A percentile compares a stretch with the other conserved stretches of the same genome.
phyloP scores from a whole-genome alignment of 2,113 vertebrate species.

The Erpornis zantholeuca region DNA sequence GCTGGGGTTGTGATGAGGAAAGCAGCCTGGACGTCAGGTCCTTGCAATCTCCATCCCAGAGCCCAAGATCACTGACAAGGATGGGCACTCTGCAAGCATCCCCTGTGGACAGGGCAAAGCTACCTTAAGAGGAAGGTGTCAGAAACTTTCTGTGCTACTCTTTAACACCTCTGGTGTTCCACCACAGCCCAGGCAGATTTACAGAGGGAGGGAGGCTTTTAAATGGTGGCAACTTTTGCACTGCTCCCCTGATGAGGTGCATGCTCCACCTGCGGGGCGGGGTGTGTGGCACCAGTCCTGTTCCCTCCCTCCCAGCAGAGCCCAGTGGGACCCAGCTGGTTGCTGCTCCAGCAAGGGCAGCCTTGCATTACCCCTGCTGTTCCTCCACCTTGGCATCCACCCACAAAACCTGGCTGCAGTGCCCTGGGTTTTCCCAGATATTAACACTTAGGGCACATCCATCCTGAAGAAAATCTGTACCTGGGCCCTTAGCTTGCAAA shows the following conservation, averaged over 20 bases:
- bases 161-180: background rate
- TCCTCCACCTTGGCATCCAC: background rate
- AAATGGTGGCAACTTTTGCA: background rate
- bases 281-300: background rate
- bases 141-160: background rate
- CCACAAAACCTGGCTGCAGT: rapidly evolving
- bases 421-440: background rate
- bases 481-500: background rate
- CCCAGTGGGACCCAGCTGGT: background rate
- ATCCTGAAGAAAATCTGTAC: background rate
- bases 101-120: background rate
- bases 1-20: background rate
- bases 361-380: rapidly evolving
- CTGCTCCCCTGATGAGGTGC: rapidly evolving
- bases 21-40: background rate
- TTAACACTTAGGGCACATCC: background rate
- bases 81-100: background rate
- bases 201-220: background rate
- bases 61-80: rapidly evolving
- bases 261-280: rapidly evolving
- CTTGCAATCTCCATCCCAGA: background rate
- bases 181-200: background rate
- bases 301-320: background rate
- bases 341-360: background rate
- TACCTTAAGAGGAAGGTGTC: background rate